phyloP scores from a whole-genome alignment of 2,113 vertebrate genomes.

The Arvicanthis niloticus region DNA sequence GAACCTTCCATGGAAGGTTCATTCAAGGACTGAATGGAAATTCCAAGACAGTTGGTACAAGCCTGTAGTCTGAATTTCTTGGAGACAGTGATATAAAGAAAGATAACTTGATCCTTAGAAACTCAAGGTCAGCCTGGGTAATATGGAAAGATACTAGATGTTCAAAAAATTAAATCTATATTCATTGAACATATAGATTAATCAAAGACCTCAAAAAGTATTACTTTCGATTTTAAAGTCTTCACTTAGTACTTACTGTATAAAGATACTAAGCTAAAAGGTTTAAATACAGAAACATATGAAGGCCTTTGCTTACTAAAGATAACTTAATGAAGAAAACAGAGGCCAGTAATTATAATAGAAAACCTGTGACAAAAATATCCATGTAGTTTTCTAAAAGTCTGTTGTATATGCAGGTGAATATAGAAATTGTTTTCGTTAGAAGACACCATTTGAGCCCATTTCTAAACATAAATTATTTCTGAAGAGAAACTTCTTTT shows the following conservation, averaged over 20 bases:
- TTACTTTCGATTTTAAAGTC: constrained; percentile 21
- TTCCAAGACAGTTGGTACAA: neutral
- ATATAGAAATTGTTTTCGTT: neutral
- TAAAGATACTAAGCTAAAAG: neutral
- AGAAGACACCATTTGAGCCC: neutral
- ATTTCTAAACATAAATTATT: constrained; percentile 50
- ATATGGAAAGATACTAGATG: neutral
- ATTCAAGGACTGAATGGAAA: constrained; percentile 22
- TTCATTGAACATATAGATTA: neutral
- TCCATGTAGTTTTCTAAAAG: neutral
- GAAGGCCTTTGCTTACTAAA: neutral
- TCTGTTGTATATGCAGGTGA: neutral
- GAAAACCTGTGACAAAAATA: constrained; percentile 4
- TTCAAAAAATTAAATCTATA: neutral
- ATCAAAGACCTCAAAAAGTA: constrained; percentile 2
- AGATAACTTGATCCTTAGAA: neutral
- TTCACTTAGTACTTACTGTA: neutral
- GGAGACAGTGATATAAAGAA: neutral
- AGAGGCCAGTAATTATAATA: constrained; percentile 6
- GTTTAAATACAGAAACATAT: neutral
- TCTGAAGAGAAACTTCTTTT: constrained; percentile 34
- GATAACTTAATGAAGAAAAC: neutral
- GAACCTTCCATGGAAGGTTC: neutral
- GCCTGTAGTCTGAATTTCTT: neutral
- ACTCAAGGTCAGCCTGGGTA: no score